Percentiles rank a stretch among this genome's conserved stretches.
These are phyloP conservation scores for Drosophila anomalata DNA, from an alignment of 2,888 invertebrate genomes.

Conservation along the genomic window DNA sequence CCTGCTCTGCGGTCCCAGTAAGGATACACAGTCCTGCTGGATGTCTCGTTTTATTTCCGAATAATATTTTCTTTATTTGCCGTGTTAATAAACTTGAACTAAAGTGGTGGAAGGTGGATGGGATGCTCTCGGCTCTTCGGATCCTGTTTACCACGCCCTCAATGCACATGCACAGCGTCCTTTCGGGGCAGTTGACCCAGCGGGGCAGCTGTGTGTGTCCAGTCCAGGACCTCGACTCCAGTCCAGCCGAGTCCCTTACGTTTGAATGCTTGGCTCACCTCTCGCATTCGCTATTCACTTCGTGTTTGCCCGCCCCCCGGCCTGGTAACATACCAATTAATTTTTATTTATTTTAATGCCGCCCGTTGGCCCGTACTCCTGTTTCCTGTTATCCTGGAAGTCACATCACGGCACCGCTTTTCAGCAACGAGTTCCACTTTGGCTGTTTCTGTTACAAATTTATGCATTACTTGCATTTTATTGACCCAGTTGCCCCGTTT, in stretches of 20 bases:
- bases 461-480: constrained; percentile 78
- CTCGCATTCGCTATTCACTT: background rate
- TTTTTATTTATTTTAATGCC: constrained; percentile 77
- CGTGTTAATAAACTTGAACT: constrained; percentile 44
- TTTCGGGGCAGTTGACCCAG: constrained; percentile 41
- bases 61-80: constrained; percentile 49
- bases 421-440: constrained; percentile 23
- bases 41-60: constrained; percentile 26
- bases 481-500: constrained; percentile 69
- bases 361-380: constrained; percentile 6
- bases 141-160: constrained; percentile 24
- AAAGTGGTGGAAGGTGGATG: constrained; percentile 5
- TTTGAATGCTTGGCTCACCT: constrained; percentile 2
- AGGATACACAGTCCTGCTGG: background rate
- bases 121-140: background rate
- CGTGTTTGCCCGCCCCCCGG: constrained; percentile 1
- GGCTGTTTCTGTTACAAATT: constrained; percentile 52
- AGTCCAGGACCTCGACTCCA: constrained; percentile 18
- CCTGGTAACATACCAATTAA: constrained; percentile 67
- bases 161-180: constrained; percentile 40
- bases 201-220: constrained; percentile 28
- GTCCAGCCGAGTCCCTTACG: background rate
- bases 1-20: constrained; percentile 16
- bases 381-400: constrained; percentile 12
- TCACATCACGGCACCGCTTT: constrained; percentile 25